Conservation (phyloP, 2,797 vertebrate species). For the Characodon lateralis region DNA sequence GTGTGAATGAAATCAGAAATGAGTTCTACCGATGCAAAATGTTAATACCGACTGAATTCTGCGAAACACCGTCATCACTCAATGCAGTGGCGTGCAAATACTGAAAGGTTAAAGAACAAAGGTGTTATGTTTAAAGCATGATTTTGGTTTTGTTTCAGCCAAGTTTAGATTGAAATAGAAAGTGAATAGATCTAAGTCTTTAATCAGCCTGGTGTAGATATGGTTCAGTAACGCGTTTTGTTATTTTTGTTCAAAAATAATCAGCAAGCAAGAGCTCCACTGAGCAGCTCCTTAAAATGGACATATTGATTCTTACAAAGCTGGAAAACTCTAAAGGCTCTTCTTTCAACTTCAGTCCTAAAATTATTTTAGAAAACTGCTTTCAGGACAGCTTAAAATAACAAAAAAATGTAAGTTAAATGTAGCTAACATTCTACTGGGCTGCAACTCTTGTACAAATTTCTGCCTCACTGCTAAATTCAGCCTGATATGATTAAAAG, state of each 20-base stretch:
- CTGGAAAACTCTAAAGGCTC: background rate
- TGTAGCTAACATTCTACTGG: background rate
- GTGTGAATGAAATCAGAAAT: background rate
- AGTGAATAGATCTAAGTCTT: background rate
- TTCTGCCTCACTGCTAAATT: background rate
- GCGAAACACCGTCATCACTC: background rate
- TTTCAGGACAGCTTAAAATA: background rate
- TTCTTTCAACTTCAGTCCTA: no score
- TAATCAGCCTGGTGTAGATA: background rate
- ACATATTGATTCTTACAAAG: background rate
- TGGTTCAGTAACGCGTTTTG: background rate
- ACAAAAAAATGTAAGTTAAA: background rate
- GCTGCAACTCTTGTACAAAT: background rate
- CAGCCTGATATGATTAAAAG: background rate
- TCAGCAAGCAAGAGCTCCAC: background rate
- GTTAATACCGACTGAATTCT: background rate
- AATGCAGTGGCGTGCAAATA: background rate
- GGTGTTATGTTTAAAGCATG: background rate
- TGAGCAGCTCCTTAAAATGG: background rate
- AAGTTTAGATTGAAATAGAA: background rate
- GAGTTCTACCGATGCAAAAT: background rate
- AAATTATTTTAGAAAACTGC: background rate
- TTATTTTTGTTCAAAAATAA: background rate
- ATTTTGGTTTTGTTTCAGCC: background rate
- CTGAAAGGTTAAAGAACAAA: background rate